Conservation (phyloP, 2,113 vertebrate species). For the Lasiurus cinereus region DNA sequence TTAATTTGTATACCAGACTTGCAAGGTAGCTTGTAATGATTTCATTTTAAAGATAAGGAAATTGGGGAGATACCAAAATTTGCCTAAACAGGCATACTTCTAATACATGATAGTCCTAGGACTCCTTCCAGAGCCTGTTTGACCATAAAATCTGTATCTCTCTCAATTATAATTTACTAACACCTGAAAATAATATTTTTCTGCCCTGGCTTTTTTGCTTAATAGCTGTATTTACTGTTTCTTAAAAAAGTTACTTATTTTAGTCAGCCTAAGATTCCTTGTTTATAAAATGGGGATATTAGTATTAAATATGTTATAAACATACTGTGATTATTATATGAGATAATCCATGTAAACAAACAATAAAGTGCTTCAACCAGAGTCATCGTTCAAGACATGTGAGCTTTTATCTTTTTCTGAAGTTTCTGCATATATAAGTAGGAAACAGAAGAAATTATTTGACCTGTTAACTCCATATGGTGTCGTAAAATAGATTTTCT, state of each 20-base stretch:
- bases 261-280: neutral
- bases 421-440: neutral
- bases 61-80: neutral
- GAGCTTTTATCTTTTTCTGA: neutral
- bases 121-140: neutral
- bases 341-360: neutral
- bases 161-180: neutral
- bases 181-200: neutral
- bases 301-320: neutral
- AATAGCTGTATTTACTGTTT: neutral
- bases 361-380: neutral
- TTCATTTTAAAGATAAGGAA: slow-evolving; percentile 35
- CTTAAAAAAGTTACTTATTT: neutral
- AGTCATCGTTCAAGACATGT: neutral
- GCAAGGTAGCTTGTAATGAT: neutral
- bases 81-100: neutral
- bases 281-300: neutral
- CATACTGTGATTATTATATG: neutral
- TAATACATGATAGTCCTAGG: neutral
- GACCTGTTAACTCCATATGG: neutral
- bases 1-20: neutral
- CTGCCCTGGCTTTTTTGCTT: neutral
- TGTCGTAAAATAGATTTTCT: slow-evolving; percentile 14
- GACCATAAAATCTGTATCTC: neutral
- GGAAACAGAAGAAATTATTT: slow-evolving; percentile 5